These are phyloP conservation scores for Aphrocallistes beatrix DNA, from an alignment of 37 sponge, comb jelly and placozoan genomes.

Conservation along the genomic window DNA sequence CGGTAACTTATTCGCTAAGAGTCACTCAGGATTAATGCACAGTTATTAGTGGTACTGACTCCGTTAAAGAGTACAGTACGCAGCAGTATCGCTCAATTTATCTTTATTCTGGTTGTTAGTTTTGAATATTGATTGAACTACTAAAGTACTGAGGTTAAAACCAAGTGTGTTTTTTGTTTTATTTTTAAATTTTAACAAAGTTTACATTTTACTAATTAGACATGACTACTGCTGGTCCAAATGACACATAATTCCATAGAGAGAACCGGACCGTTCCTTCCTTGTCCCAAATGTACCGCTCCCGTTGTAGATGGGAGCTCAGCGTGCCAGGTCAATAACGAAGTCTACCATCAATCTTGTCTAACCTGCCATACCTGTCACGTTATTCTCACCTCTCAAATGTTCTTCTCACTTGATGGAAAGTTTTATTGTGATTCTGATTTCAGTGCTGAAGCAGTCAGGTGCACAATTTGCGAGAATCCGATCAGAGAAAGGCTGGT, in stretches of 20 bases:
- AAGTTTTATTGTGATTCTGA: neutral
- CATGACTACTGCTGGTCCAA: neutral
- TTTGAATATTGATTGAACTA: too few relatives aligned
- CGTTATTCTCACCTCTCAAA: neutral
- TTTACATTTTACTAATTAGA: too few relatives aligned
- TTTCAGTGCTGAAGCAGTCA: neutral
- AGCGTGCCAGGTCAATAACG: neutral
- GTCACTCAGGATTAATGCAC: too few relatives aligned
- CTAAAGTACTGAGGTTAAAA: too few relatives aligned
- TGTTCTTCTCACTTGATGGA: neutral
- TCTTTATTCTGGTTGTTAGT: too few relatives aligned
- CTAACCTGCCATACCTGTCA: neutral
- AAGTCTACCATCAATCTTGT: neutral
- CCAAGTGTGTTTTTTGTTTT: too few relatives aligned
- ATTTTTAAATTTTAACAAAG: too few relatives aligned
- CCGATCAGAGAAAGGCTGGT: constrained; percentile 17
- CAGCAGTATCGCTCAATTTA: neutral
- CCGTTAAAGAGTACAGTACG: too few relatives aligned
- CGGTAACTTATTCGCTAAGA: too few relatives aligned
- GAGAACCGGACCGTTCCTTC: neutral
- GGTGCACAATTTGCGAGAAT: neutral
- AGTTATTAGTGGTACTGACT: neutral
- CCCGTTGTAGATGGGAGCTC: neutral
- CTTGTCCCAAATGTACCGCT: neutral
- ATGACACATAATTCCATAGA: neutral